A percentile compares a stretch with the other conserved stretches of the same genome.
phyloP scores from a whole-genome alignment of 2,888 invertebrate species.

The Chymomyza amoena region DNA sequence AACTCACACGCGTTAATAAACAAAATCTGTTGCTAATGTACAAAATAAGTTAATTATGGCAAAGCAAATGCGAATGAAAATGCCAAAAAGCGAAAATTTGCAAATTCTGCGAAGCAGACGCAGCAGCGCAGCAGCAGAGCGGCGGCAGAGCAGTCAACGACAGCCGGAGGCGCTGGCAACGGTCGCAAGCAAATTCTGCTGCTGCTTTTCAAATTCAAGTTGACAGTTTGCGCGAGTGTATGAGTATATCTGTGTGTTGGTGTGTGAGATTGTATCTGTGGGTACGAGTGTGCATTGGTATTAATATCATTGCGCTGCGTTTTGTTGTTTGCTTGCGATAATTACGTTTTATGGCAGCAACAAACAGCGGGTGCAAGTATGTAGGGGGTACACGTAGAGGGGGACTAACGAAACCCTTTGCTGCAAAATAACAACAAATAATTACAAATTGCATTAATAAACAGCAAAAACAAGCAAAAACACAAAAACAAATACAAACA shows the following conservation, averaged over 20 bases:
- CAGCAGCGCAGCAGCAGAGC: background rate
- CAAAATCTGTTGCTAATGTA: slow-evolving; percentile 72
- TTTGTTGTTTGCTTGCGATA: slow-evolving; percentile 44
- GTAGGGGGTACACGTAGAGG: background rate
- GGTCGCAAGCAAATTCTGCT: too few relatives aligned
- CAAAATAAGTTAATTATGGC: slow-evolving; percentile 67
- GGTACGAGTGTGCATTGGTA: background rate
- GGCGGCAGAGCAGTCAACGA: background rate
- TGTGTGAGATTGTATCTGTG: background rate
- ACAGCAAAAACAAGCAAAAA: slow-evolving; percentile 37
- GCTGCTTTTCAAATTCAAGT: slow-evolving; percentile 36
- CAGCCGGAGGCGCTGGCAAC: background rate
- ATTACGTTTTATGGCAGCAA: slow-evolving; percentile 51
- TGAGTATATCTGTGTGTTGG: background rate
- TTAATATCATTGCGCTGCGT: slow-evolving; percentile 27
- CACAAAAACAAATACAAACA: background rate
- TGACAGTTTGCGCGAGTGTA: slow-evolving; percentile 15
- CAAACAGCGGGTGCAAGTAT: slow-evolving; percentile 23
- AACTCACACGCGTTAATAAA: slow-evolving; percentile 65
- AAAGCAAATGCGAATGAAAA: slow-evolving; percentile 31
- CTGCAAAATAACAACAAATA: slow-evolving; percentile 21
- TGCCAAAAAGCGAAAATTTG: slow-evolving; percentile 50
- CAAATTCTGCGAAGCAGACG: slow-evolving; percentile 19
- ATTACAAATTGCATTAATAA: slow-evolving; percentile 60
- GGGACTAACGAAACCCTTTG: background rate